Conservation (phyloP, 2,797 vertebrate species). For the Melanotaenia trifasciata region DNA sequence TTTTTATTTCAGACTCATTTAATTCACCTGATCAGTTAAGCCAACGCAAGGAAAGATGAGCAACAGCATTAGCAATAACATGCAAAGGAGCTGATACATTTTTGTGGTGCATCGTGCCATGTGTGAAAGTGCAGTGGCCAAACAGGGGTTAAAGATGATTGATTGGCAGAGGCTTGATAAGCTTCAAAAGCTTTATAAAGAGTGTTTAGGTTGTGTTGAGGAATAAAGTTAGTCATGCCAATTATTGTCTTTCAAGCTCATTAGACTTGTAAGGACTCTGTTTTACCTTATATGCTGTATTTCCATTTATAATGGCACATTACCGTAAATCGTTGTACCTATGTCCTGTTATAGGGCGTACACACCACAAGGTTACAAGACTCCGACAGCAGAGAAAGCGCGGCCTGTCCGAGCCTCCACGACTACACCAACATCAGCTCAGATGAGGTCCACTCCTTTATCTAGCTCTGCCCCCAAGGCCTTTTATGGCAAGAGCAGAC, state of each 20-base stretch:
- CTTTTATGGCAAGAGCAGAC: slow-evolving; percentile 87
- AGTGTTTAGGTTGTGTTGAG: too few species aligned
- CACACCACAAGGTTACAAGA: slow-evolving; percentile 87
- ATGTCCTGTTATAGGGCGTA: slow-evolving; percentile 72
- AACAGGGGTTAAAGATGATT: too few species aligned
- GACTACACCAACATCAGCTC: slow-evolving; percentile 72
- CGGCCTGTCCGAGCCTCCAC: slow-evolving; percentile 76
- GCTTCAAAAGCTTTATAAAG: too few species aligned
- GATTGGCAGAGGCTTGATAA: too few species aligned
- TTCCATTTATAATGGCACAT: not conserved
- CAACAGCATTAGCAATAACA: not conserved
- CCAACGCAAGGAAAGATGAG: not conserved
- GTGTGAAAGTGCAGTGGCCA: too few species aligned
- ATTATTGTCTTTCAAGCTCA: too few species aligned
- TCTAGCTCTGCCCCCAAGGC: slow-evolving; percentile 91
- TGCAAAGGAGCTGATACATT: not conserved
- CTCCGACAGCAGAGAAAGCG: slow-evolving; percentile 77
- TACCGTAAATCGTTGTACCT: not conserved
- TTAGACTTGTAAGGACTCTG: too few species aligned
- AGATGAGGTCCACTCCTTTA: slow-evolving; percentile 81
- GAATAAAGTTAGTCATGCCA: too few species aligned
- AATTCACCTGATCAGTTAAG: not conserved
- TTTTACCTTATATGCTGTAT: too few species aligned
- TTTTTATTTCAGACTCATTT: not conserved
- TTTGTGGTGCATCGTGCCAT: too few species aligned